Base-by-base conservation (phyloP, 2,797 vertebrate species). In the Sebastes oblongus region DNA sequence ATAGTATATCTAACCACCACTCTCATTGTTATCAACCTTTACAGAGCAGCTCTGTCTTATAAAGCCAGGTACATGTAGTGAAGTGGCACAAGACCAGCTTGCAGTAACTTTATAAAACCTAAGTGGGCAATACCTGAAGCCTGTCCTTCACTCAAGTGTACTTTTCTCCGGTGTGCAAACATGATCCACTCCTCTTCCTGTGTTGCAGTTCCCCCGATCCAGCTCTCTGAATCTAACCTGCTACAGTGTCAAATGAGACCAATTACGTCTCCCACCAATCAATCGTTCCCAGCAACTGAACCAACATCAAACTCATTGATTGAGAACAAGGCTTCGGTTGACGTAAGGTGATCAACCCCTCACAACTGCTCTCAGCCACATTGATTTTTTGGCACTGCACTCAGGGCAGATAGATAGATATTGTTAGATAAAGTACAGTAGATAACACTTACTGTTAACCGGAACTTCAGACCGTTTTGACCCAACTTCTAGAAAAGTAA, bases 261-360 rank as follows among this genome's bases (percentile, higher is more conserved):
- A 95, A 95, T 95, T 94, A 94, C 72, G 58, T 90, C 85, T 91
- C 82, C 86, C 79, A 86, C 83, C 91, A 93, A 93, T 95, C 95
- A 96, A 95, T 95, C 89, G 84, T 93, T 93, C 89, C 88, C 91
- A 95, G 93, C 90, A 90, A 92, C 90, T 92, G 91, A 90, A 95
- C 89, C 94, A 90, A 95, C 94, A 94, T 95, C 94, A 95, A 96
- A 94, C 91, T 88, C 94, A 95, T 94, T 90, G 94, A 96, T 95
- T 92, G 89, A 92, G 92, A 92, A 93, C 89, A 86, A 90, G 86
- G 89, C 91, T 94, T 88, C 83, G 65, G 91, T 85, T 81, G 85
- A 90, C 86, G 85, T 92, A 93, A 95, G 94, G 93, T 93, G 93
- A 95, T 95, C 94, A 96, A 92, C 93, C 91, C 89, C 89, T 93